Percentiles rank a stretch among this genome's conserved stretches.
phyloP scores from a whole-genome alignment of 2,113 vertebrate genomes.

The Nerophis ophidion region DNA sequence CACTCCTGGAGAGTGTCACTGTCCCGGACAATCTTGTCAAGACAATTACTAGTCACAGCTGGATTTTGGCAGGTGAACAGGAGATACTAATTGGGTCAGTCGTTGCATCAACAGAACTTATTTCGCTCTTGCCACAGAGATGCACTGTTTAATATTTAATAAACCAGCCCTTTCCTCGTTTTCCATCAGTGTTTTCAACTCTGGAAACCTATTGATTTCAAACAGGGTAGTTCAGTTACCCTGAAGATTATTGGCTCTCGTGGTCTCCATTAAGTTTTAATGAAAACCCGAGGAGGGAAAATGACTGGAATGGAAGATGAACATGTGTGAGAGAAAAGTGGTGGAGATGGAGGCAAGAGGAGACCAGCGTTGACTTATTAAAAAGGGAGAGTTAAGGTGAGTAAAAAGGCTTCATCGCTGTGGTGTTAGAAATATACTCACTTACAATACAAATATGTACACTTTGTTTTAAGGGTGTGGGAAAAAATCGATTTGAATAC shows the following conservation, averaged over 20 bases:
- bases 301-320: constrained; percentile 18
- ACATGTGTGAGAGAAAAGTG: constrained; percentile 1
- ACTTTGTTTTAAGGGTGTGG: too few species aligned
- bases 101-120: constrained; percentile 48
- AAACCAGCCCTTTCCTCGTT: constrained; percentile 33
- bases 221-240: constrained; percentile 45
- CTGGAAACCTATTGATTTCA: constrained; percentile 68
- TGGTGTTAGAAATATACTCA: too few species aligned
- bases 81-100: constrained; percentile 66
- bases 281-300: constrained; percentile 52
- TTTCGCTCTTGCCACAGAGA: constrained; percentile 40
- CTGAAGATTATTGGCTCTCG: constrained; percentile 68
- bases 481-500: too few species aligned
- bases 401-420: too few species aligned
- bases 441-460: too few species aligned
- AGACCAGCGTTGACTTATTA: neutral
- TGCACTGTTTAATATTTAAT: constrained; percentile 70
- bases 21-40: constrained; percentile 36
- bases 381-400: neutral
- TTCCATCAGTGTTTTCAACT: constrained; percentile 12
- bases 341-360: neutral
- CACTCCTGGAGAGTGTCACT: constrained; percentile 27
- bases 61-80: constrained; percentile 54
- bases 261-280: constrained; percentile 73
- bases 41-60: constrained; percentile 31